Evolutionary conservation across 2,888 invertebrate genomes (phyloP).

Genomic region (Erebia epiphron): DNA sequence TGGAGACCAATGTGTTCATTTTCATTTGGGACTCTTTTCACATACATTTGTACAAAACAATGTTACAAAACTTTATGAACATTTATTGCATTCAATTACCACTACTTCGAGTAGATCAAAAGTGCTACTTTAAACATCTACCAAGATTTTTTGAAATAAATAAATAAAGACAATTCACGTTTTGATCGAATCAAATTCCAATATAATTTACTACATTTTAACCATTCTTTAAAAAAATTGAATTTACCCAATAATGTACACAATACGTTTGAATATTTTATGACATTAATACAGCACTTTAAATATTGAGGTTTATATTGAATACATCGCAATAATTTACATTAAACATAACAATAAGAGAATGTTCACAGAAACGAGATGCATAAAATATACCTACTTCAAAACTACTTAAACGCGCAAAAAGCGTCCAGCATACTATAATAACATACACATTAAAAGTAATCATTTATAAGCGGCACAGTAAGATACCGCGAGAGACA

Average conservation of each 20-base stretch:
- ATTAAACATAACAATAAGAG: slow-evolving; percentile 69
- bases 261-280: slow-evolving; percentile 42
- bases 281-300: slow-evolving; percentile 61
- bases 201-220: slow-evolving; percentile 23
- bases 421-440: slow-evolving; percentile 71
- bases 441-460: slow-evolving; percentile 70
- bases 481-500: slow-evolving; percentile 67
- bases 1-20: slow-evolving; percentile 17
- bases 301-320: slow-evolving; percentile 62
- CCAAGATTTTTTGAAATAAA: slow-evolving; percentile 34
- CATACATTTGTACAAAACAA: slow-evolving; percentile 51
- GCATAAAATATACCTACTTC: slow-evolving; percentile 70
- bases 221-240: slow-evolving; percentile 17
- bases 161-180: slow-evolving; percentile 44
- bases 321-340: slow-evolving; percentile 75
- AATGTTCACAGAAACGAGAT: slow-evolving; percentile 70
- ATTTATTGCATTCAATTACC: slow-evolving; percentile 77
- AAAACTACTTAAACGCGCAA: slow-evolving; percentile 74
- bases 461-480: slow-evolving; percentile 65
- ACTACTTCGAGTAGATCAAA: slow-evolving; percentile 74
- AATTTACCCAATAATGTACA: slow-evolving; percentile 21
- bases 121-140: slow-evolving; percentile 64
- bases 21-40: slow-evolving; percentile 19
- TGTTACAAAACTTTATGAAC: slow-evolving; percentile 57
- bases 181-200: slow-evolving; percentile 31